A percentile compares a stretch with the other conserved stretches of the same genome.
Evolutionary conservation across 1,140 invertebrate genomes (phyloP).

Genomic region (Teleopsis dalmanni): DNA sequence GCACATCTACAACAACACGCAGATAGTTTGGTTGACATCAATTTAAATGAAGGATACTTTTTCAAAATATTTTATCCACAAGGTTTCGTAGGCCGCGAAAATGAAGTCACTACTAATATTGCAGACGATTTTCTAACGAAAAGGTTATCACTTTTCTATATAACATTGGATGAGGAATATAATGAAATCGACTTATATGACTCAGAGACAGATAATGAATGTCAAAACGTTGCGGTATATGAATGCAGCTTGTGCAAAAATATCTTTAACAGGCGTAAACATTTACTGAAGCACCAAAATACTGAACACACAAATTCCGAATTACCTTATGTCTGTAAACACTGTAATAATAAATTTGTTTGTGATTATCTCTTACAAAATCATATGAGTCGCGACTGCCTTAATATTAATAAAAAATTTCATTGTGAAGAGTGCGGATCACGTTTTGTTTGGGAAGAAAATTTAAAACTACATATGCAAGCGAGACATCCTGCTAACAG

Average conservation of each 20-base stretch:
- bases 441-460: slow-evolving; percentile 27
- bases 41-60: slow-evolving; percentile 14
- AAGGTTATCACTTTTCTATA: slow-evolving; percentile 30
- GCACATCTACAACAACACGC: slow-evolving; percentile 21
- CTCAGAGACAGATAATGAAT: slow-evolving; percentile 23
- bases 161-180: slow-evolving; percentile 23
- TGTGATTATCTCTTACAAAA: slow-evolving; percentile 21
- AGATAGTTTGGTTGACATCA: slow-evolving; percentile 20
- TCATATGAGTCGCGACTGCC: slow-evolving; percentile 22
- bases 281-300: slow-evolving; percentile 23
- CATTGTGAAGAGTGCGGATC: slow-evolving; percentile 21
- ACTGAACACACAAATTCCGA: slow-evolving; percentile 12
- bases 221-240: slow-evolving; percentile 1
- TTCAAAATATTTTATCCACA: slow-evolving; percentile 20
- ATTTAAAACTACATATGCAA: slow-evolving; percentile 21
- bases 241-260: slow-evolving; percentile 22
- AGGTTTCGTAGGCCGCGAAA: slow-evolving; percentile 12
- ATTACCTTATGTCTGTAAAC: slow-evolving; percentile 17
- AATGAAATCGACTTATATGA: slow-evolving; percentile 31
- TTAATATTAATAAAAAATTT: slow-evolving; percentile 17
- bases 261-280: slow-evolving; percentile 5
- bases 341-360: slow-evolving; percentile 21
- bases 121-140: slow-evolving; percentile 22
- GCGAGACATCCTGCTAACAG: slow-evolving; percentile 13
- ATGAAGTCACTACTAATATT: slow-evolving; percentile 20